Base-by-base conservation (phyloP, 2,888 invertebrate genomes). In the Euspilapteryx auroguttella region DNA sequence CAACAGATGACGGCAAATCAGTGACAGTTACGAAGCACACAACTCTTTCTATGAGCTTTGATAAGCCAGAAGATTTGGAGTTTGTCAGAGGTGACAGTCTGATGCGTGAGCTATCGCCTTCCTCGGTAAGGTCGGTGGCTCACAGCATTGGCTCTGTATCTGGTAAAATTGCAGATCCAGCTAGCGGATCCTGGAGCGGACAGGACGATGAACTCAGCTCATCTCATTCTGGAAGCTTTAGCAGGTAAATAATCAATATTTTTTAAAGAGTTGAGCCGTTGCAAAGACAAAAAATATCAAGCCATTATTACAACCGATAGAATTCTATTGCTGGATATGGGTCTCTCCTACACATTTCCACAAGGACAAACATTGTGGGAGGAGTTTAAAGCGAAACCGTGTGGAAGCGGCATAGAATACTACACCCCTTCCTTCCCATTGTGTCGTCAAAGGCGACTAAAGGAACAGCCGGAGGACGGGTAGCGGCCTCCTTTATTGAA, bases 111-210 rank as follows among this genome's bases (percentile, higher is more conserved):
- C 57, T 76, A 27, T 78, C 77, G 37, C 77, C 77, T 44, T 73
- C 75, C 43, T 77, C 76, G 1, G 75, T 69, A 51, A 75, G 57
- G 54, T 76, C 77, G 48, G 39, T 69, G 28, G 64, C 71, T 56
- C 77, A 76, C 35, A 73, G 75, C 35, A 52, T 69, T 37, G 56
- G 61, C 31, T 66, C 66, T 20, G 52, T 63, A 35, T 66, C 69
- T 37, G 71, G 76, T 49, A 77, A 76, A 76, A 69, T 63, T 41
- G 71, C 77, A 77, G 77, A 77, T 71, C 77, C 77, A 34, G 76
- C 77, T 14, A 78, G 77, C 47, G 77, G 77, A 9, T 78, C 77
- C 1, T 78, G 77, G 77, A 78, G 77, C 35, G 76, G 76, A 15
- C 76, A 77, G 34, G 77, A 78, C 29, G 77, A 78, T 36, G 77